These are phyloP conservation scores for Cistogaster globosa DNA, from an alignment of 2,888 invertebrate genomes.

Conservation along the genomic window DNA sequence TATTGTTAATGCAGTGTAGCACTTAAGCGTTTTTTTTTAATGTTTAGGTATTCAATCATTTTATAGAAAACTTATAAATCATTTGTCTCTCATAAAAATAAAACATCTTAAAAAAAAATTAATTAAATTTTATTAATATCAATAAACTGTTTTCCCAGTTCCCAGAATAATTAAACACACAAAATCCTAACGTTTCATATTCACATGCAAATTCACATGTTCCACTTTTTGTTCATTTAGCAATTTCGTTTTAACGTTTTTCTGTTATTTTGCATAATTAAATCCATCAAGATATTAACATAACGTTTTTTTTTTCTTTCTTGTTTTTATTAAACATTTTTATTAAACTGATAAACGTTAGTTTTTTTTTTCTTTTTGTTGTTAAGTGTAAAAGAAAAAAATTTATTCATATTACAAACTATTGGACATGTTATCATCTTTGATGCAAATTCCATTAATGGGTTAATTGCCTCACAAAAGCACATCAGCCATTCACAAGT, in stretches of 20 bases:
- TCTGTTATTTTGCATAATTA: constrained; percentile 47
- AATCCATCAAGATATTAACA: constrained; percentile 68
- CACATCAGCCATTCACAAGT: constrained; percentile 7
- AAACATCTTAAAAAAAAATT: background rate
- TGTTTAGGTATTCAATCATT: too few relatives aligned
- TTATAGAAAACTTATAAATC: too few relatives aligned
- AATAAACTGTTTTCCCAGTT: background rate
- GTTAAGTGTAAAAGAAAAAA: background rate
- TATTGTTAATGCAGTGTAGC: too few relatives aligned
- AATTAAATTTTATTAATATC: constrained; percentile 14
- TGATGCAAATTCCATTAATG: constrained; percentile 66
- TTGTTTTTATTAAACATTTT: constrained; percentile 72
- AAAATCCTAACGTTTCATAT: background rate
- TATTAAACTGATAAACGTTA: constrained; percentile 75
- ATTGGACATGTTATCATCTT: constrained; percentile 57
- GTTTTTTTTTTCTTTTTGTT: background rate
- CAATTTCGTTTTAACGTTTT: constrained; percentile 19
- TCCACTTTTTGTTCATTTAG: constrained; percentile 54
- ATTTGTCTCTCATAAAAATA: too few relatives aligned
- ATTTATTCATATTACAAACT: background rate
- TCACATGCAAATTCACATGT: constrained; percentile 64
- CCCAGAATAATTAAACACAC: constrained; percentile 4
- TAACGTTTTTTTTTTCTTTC: constrained; percentile 61
- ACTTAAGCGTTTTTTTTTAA: too few relatives aligned
- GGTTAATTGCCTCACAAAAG: constrained; percentile 68